Evolutionary conservation across 2,113 vertebrate genomes (phyloP).

Genomic region (Tachysurus fulvidraco): DNA sequence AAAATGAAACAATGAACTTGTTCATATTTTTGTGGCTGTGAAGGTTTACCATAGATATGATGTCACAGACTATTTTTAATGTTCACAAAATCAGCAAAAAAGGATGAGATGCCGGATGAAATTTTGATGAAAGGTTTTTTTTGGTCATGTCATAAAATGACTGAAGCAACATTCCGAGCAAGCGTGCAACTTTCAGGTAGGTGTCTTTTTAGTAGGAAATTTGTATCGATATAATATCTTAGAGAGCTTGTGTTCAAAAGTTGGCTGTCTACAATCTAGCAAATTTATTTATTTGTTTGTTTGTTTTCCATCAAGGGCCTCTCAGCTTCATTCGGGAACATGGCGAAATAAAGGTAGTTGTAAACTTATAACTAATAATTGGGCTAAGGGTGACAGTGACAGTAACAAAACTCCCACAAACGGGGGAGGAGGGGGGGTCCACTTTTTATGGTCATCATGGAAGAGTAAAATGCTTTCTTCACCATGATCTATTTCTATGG

Average conservation of each 20-base stretch:
- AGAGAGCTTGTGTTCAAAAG: neutral
- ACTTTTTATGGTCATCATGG: neutral
- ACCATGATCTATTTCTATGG: neutral
- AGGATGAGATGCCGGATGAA: neutral
- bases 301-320: neutral
- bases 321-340: neutral
- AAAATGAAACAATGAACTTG: neutral
- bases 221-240: neutral
- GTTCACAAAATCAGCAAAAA: neutral
- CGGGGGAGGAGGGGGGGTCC: no score
- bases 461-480: neutral
- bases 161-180: neutral
- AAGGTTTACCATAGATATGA: neutral
- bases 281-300: neutral
- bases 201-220: neutral
- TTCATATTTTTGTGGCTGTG: neutral
- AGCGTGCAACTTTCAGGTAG: neutral
- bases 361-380: neutral
- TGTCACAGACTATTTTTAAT: neutral
- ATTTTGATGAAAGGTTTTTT: neutral
- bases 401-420: neutral
- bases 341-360: neutral
- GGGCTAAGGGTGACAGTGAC: neutral
- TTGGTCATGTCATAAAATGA: neutral
- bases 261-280: neutral